A percentile compares a stretch with the other conserved stretches of the same genome.
These are phyloP conservation scores for Microchirus variegatus DNA, from an alignment of 2,797 vertebrate species.

Conservation along the genomic window DNA sequence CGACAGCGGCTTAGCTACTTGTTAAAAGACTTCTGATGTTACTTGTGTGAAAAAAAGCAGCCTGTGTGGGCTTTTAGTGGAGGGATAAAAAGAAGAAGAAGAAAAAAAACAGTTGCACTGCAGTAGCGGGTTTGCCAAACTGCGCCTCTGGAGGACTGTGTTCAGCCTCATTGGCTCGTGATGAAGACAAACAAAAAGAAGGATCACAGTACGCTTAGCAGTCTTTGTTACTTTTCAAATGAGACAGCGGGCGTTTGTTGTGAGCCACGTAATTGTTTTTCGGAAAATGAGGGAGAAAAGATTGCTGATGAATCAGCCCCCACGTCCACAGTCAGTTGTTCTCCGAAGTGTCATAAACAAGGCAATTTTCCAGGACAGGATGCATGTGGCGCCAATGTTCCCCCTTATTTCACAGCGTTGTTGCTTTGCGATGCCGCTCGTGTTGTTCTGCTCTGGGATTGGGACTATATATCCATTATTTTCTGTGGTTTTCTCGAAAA, in stretches of 20 bases:
- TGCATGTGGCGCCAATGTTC: slow-evolving; percentile 2
- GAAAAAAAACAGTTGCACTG: neutral
- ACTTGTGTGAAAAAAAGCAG: slow-evolving; percentile 5
- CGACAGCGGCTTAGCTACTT: slow-evolving; percentile 53
- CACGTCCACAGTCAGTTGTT: neutral
- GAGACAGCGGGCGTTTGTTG: neutral
- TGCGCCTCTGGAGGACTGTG: neutral
- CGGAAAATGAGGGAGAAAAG: neutral
- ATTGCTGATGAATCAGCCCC: neutral
- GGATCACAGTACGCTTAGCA: neutral
- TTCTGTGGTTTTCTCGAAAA: neutral
- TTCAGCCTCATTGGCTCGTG: neutral
- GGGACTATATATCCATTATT: slow-evolving; percentile 11
- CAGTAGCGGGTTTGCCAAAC: neutral
- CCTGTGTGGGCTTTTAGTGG: neutral
- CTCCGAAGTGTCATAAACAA: neutral
- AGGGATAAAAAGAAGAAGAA: neutral
- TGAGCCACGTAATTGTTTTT: neutral
- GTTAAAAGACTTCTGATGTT: slow-evolving; percentile 35
- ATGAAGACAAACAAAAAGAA: no score
- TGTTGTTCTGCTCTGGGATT: slow-evolving; percentile 10
- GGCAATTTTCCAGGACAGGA: slow-evolving; percentile 4
- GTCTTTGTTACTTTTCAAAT: neutral
- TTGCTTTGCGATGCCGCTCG: slow-evolving; percentile 10
- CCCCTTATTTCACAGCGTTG: slow-evolving; percentile 1